Conservation (phyloP, 2,113 vertebrate genomes). For the Atrichornis clamosus region DNA sequence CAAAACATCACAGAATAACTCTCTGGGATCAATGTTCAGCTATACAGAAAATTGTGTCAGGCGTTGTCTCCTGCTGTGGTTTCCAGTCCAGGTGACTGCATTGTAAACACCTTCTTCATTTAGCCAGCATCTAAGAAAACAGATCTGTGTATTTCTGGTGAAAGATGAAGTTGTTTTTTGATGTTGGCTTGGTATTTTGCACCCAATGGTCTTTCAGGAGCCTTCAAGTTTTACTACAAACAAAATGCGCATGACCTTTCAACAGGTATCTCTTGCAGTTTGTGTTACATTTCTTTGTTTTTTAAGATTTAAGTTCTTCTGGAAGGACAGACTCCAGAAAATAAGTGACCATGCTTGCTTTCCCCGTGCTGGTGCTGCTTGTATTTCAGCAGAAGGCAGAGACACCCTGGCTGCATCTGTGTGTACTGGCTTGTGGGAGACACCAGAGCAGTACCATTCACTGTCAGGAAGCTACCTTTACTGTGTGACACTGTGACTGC, state of each 20-base stretch:
- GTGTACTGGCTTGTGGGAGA: background rate
- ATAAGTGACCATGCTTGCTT: background rate
- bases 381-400: background rate
- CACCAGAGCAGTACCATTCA: background rate
- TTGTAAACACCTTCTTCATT: constrained; percentile 9
- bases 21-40: constrained; percentile 38
- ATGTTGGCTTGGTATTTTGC: constrained; percentile 2
- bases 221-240: background rate
- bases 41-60: constrained; percentile 45
- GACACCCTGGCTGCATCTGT: background rate
- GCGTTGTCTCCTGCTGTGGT: constrained; percentile 26
- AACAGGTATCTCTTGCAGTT: background rate
- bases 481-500: constrained; percentile 15
- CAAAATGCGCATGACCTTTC: background rate
- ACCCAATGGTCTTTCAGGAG: background rate
- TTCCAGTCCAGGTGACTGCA: constrained; percentile 45
- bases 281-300: background rate
- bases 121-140: background rate
- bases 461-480: constrained; percentile 14
- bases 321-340: background rate
- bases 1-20: constrained; percentile 57
- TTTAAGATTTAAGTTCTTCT: background rate
- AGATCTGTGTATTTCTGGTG: background rate
- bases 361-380: background rate
- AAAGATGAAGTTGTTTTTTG: background rate